Conservation (phyloP, 2,113 vertebrate genomes). For the Strix aluco region DNA sequence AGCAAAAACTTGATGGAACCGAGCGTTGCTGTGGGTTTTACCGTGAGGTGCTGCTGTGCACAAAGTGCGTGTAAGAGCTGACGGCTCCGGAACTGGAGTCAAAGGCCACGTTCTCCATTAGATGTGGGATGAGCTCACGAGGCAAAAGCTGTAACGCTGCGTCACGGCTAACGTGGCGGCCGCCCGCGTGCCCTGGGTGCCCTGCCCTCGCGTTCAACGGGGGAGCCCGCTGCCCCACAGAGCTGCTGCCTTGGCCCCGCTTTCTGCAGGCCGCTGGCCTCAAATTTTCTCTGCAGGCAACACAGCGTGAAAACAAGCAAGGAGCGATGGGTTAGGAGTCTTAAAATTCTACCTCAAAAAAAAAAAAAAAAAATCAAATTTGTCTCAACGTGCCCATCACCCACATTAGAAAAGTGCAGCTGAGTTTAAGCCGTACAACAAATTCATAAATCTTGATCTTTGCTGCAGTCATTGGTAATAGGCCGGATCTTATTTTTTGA, state of each 20-base stretch:
- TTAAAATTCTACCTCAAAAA: not conserved
- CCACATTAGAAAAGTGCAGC: not conserved
- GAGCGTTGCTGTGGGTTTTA: not conserved
- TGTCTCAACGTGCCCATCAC: not conserved
- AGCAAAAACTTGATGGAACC: not conserved
- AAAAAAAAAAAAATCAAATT: not conserved
- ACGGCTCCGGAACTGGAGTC: slow-evolving; percentile 29
- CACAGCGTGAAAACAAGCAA: not conserved
- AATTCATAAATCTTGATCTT: not conserved
- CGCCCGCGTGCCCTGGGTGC: not conserved
- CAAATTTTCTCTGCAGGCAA: not conserved
- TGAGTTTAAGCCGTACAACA: not conserved
- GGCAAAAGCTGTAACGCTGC: not conserved
- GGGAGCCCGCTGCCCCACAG: not conserved
- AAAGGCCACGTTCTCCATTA: slow-evolving; percentile 6
- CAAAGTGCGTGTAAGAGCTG: not conserved
- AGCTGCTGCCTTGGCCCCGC: not conserved
- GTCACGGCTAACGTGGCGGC: not conserved
- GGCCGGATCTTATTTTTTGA: not conserved
- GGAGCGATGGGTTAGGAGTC: not conserved
- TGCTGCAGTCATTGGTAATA: not conserved
- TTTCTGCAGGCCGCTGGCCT: not conserved
- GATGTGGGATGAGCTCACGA: not conserved
- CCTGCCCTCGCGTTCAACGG: not conserved
- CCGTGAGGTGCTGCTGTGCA: not conserved